Conservation (phyloP, 2,888 invertebrate species). For the Phaonia tiefii region DNA sequence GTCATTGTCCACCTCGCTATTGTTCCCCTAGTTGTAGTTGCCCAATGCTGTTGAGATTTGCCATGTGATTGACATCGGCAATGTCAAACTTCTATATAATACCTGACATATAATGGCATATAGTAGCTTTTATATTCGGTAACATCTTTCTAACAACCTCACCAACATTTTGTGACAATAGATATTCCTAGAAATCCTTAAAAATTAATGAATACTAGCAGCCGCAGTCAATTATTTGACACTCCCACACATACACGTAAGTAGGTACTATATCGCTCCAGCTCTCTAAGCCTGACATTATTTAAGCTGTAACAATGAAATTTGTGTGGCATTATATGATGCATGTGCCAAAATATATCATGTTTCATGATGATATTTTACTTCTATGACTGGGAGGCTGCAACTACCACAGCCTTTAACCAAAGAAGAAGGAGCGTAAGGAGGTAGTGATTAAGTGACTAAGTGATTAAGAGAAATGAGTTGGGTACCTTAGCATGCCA, state of each 20-base stretch:
- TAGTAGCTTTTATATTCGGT: slow-evolving; percentile 1
- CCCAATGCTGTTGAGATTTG: too few relatives aligned
- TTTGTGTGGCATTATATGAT: background rate
- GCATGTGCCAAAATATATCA: slow-evolving; percentile 5
- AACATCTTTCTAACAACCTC: background rate
- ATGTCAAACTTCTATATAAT: slow-evolving; percentile 4
- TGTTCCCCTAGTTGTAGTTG: background rate
- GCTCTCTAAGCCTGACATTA: background rate
- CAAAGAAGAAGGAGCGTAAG: too few relatives aligned
- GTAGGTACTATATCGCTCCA: background rate
- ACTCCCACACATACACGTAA: background rate
- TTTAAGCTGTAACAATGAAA: background rate
- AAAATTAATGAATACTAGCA: too few relatives aligned
- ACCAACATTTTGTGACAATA: background rate
- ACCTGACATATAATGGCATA: background rate
- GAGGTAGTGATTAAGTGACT: too few relatives aligned
- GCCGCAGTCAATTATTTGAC: background rate
- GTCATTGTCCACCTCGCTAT: background rate
- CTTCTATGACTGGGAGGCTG: background rate
- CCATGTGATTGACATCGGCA: background rate
- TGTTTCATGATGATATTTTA: background rate
- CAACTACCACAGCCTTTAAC: background rate
- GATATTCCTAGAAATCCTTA: too few relatives aligned
- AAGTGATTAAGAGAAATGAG: too few relatives aligned
- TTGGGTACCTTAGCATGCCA: too few relatives aligned